A percentile compares a stretch with the other conserved stretches of the same genome.
These are phyloP conservation scores for Mythimna lalbum DNA, from an alignment of 2,888 invertebrate species.

Conservation along the genomic window DNA sequence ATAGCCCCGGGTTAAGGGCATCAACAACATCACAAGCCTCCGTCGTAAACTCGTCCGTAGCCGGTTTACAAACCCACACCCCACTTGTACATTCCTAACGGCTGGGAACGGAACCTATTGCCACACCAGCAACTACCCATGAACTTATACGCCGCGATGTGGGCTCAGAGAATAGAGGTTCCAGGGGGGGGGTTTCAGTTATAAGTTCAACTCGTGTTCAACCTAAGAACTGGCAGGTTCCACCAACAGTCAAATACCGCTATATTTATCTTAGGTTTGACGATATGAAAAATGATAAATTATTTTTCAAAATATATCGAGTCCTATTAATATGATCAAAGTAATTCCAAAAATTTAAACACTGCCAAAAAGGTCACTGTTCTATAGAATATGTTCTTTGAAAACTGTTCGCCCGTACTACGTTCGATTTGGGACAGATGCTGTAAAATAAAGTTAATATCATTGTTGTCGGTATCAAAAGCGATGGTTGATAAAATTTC, in stretches of 20 bases:
- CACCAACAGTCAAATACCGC: neutral
- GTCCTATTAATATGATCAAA: conserved; percentile 16
- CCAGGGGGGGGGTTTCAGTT: neutral
- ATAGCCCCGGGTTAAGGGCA: conserved; percentile 30
- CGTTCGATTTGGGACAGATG: neutral
- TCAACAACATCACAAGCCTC: neutral
- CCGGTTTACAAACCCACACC: conserved; percentile 19
- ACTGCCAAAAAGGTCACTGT: conserved; percentile 55
- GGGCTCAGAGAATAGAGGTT: neutral
- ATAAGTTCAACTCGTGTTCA: neutral
- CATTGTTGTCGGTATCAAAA: conserved; percentile 15
- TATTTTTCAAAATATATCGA: conserved; percentile 1
- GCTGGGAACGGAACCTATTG: conserved; percentile 9
- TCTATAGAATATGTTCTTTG: conserved; percentile 9
- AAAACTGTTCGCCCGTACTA: neutral
- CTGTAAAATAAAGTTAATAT: conserved; percentile 11
- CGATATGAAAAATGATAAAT: neutral
- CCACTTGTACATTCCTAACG: conserved; percentile 19
- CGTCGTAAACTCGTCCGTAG: neutral
- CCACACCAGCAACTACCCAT: conserved; percentile 7
- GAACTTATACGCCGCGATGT: neutral
- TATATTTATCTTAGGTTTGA: conserved; percentile 1
- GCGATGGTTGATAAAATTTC: conserved; percentile 36
- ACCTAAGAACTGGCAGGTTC: neutral
- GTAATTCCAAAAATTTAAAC: conserved; percentile 33